A percentile compares a stretch with the other conserved stretches of the same genome.
phyloP scores from a whole-genome alignment of 2,113 vertebrate genomes.

The Nerophis lumbriciformis region DNA sequence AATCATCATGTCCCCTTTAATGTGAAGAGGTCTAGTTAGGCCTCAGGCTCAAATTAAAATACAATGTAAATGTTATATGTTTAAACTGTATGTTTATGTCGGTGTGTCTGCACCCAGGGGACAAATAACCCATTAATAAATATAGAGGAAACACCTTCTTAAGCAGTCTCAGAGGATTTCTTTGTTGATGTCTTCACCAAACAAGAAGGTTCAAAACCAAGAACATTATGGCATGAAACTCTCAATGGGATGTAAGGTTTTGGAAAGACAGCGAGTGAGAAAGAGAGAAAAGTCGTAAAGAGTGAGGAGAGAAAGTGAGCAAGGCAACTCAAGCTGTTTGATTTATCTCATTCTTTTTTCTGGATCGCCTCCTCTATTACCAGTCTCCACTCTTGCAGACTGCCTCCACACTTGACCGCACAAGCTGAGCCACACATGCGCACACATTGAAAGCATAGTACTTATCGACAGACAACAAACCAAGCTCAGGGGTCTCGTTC shows the following conservation, averaged over 20 bases:
- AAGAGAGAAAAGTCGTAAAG: slow-evolving; percentile 16
- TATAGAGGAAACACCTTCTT: too few relatives aligned
- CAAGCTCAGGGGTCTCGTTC: slow-evolving; percentile 23
- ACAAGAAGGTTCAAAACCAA: too few relatives aligned
- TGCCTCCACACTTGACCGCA: slow-evolving; percentile 66
- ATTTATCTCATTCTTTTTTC: slow-evolving; percentile 73
- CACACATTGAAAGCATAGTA: slow-evolving; percentile 19
- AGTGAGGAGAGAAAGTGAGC: slow-evolving; percentile 25
- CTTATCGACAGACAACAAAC: slow-evolving; percentile 37
- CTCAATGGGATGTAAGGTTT: too few relatives aligned
- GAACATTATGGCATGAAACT: too few relatives aligned
- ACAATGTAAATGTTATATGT: neutral
- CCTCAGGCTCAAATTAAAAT: too few relatives aligned
- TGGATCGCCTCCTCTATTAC: slow-evolving; percentile 68
- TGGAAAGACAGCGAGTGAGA: neutral
- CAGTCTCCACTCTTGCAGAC: slow-evolving; percentile 54
- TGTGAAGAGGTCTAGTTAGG: neutral
- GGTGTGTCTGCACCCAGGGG: too few relatives aligned
- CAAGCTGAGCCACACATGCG: slow-evolving; percentile 50
- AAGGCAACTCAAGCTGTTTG: slow-evolving; percentile 54
- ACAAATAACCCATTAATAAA: too few relatives aligned
- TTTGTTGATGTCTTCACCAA: too few relatives aligned
- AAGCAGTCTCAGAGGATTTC: too few relatives aligned
- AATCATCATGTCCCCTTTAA: neutral
- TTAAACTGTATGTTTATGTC: neutral